Base-by-base conservation (phyloP, 2,113 vertebrate species). In the Pitta sordida region DNA sequence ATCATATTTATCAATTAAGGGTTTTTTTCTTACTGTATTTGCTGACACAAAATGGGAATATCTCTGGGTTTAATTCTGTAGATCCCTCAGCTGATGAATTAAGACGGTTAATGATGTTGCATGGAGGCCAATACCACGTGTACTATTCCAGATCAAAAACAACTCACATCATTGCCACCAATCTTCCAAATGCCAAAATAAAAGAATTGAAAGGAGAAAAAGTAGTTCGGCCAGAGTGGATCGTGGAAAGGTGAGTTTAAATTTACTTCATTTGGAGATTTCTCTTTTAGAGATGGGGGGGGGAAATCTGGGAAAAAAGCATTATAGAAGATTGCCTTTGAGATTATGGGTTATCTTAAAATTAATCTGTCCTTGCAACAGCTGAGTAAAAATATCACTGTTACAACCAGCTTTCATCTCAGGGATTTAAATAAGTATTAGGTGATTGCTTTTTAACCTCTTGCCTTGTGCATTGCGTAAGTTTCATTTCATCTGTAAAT, bases 121-220 rank as follows among this genome's bases (percentile, higher is more conserved):
- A 99, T 67, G 99, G 99, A 39, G 99, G 99, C 41, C 99, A 99
- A 80, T 99, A 99, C 94, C 99, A 99, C 63, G 49, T 98, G 34
- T 99, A 99, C 95, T 99, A 99, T 96, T 99, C 99, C 27, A 98
- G 98, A 95, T 99, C 98, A 86, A 99, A 99, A 98, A 99, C 99
- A 96, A 99, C 99, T 56, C 99, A 99, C 96, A 99, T 99, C 95
- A 99, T 99, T 81, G 98, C 99, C 92, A 98, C 98, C 93, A 99
- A 99, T 97, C 98, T 99, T 97, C 99, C 99, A 95, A 98, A 99
- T 97, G 97, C 78, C 97, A 99, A 99, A 98, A 99, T 99, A 91
- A 98, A 99, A 97, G 99, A 99, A 94, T 93, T 99, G 84, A 98
- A 98, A 96, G 98, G 98, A 53, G 98, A 99, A 96, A 99, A 99